Conservation (phyloP, 2,888 invertebrate species). For the Phytoseiulus persimilis region DNA sequence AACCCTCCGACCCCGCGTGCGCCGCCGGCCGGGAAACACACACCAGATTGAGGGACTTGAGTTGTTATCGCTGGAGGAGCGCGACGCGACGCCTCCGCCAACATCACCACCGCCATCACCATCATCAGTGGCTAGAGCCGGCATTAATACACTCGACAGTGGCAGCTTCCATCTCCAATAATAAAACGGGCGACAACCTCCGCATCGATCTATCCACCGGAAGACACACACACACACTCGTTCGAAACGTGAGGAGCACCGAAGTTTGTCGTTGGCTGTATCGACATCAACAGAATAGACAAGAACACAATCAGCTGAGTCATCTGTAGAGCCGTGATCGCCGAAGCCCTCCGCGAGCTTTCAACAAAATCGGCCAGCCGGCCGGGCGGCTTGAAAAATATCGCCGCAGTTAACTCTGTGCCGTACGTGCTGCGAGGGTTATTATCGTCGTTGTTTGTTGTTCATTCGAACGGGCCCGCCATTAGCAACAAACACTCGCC, state of each 20-base stretch:
- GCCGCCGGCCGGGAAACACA: not conserved
- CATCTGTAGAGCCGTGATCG: too few species aligned
- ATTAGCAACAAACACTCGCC: not conserved
- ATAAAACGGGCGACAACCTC: not conserved
- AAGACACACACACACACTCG: not conserved
- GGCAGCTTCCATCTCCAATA: not conserved
- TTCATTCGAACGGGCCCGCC: not conserved
- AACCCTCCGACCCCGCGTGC: not conserved
- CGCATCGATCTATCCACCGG: not conserved
- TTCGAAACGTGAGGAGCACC: not conserved
- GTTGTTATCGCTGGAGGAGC: not conserved
- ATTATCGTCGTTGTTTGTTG: not conserved
- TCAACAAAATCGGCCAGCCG: not conserved
- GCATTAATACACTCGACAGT: constrained; percentile 5
- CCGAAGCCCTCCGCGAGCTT: not conserved
- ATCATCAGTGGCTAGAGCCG: not conserved
- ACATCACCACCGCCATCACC: not conserved
- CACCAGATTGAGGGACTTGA: not conserved
- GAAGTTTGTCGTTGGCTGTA: not conserved
- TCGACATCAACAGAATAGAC: too few species aligned
- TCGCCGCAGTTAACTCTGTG: not conserved
- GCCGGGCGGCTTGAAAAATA: not conserved
- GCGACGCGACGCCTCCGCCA: not conserved
- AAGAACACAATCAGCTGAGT: too few species aligned
- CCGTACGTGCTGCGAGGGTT: not conserved